Percentiles rank a stretch among this genome's conserved stretches.
phyloP scores from a whole-genome alignment of 2,797 vertebrate species.

The Mycteria americana region DNA sequence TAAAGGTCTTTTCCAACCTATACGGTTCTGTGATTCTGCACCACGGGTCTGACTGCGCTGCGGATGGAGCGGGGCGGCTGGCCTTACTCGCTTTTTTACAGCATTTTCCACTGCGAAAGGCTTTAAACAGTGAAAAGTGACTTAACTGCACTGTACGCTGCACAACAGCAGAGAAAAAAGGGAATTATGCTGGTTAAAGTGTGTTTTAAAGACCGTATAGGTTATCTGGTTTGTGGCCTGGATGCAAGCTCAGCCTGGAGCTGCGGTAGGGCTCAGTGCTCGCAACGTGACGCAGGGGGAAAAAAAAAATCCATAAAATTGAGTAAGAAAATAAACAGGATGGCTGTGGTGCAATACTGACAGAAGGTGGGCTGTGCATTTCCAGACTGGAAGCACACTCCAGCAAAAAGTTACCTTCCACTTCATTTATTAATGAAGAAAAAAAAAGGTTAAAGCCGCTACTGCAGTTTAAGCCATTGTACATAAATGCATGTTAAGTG shows the following conservation, averaged over 20 bases:
- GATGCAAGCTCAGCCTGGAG: neutral
- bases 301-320: neutral
- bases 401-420: no score
- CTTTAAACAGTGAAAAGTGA: no score
- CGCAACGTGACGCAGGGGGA: fast-evolving
- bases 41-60: neutral
- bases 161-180: neutral
- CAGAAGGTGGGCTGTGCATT: neutral
- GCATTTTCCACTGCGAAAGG: neutral
- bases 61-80: no score
- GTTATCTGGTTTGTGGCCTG: no score
- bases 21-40: no score
- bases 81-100: fast-evolving
- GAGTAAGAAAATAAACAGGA: neutral
- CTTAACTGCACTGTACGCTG: fast-evolving
- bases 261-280: fast-evolving
- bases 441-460: neutral
- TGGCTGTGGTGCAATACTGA: no score
- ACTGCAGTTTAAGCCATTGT: fast-evolving
- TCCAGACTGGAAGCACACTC: no score
- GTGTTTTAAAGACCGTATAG: fast-evolving
- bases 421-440: neutral
- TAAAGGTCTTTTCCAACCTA: no score
- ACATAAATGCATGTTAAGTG: fast-evolving
- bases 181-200: no score